Evolutionary conservation across 2,888 invertebrate species (phyloP), one percentile per base, ranked within the genome.

Genomic region (Hypomecis punctinalis): DNA sequence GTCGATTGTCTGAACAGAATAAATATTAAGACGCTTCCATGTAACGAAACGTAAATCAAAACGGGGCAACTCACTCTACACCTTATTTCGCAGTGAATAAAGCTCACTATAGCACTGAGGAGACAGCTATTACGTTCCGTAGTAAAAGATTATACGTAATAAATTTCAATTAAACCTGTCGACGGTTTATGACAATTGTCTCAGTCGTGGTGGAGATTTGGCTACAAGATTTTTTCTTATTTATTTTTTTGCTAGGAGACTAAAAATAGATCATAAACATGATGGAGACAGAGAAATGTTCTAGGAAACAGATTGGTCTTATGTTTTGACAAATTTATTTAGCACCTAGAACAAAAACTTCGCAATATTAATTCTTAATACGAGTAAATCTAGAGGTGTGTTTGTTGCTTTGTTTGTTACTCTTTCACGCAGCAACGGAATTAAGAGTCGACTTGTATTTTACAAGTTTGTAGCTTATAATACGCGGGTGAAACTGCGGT

Each of bases 111-210:
- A 47, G 63, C 72, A 63, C 73, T 13, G 13, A 8, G 45, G 42
- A 42, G 10, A 11, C 36, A 66, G 70, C 70, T 70, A 63, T 86
- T 78, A 79, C 78, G 81, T 83, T 81, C 80, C 79, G 82, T 83
- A 82, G 82, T 83, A 82, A 80, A 79, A 79, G 80, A 82, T 79
- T 84, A 88, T 82, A 83, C 82, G 85, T 80, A 90, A 92, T 93
- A 92, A 89, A 92, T 93, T 92, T 92, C 90, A 92, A 93, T 93
- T 90, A 91, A 84, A 84, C 79, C 77, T 81, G 91, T 80, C 85
- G 88, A 88, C 91, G 86, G 81, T 76, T 73, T 81, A 81, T 82
- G 84, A 81, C 81, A 71, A 86, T 86, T 89, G 89, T 89, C 84
- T 86, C 84, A 81, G 76, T 6, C 37, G 40, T 37, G 35, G 63